Evolutionary conservation across 2,888 invertebrate genomes (phyloP).

Genomic region (Muschampia plurimacula): DNA sequence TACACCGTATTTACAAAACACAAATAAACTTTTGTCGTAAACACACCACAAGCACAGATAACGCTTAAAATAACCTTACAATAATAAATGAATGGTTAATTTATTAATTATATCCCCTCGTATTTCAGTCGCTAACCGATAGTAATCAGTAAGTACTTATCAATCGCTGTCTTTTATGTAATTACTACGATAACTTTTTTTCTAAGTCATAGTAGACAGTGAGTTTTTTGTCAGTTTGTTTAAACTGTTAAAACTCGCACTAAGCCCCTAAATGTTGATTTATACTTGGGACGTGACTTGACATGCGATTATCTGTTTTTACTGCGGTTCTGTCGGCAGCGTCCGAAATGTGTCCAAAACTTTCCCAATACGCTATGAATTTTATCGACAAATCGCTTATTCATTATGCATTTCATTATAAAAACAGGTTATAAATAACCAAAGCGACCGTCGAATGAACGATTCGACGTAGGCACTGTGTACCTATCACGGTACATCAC

Average conservation of each 20-base stretch:
- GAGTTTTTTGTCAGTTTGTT: not conserved
- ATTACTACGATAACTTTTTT: not conserved
- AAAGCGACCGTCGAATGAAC: not conserved
- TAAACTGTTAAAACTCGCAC: too few species aligned
- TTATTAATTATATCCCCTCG: too few species aligned
- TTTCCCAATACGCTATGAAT: not conserved
- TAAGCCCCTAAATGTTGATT: not conserved
- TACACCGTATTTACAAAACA: too few species aligned
- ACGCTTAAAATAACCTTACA: too few species aligned
- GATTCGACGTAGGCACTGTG: not conserved
- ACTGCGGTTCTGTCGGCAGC: not conserved
- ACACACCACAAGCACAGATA: too few species aligned
- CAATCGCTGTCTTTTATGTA: too few species aligned
- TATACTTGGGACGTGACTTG: not conserved
- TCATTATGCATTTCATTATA: not conserved
- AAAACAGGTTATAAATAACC: not conserved
- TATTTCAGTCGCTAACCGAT: too few species aligned
- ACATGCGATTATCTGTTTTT: not conserved
- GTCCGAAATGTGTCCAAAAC: constrained; percentile 1
- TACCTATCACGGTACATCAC: not conserved
- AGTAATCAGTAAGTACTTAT: too few species aligned
- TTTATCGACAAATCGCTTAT: not conserved
- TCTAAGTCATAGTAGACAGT: not conserved
- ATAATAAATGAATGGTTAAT: too few species aligned
- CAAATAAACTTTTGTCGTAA: too few species aligned